Evolutionary conservation across 2,888 invertebrate genomes (phyloP).

Genomic region (Zygogramma bicolorata): DNA sequence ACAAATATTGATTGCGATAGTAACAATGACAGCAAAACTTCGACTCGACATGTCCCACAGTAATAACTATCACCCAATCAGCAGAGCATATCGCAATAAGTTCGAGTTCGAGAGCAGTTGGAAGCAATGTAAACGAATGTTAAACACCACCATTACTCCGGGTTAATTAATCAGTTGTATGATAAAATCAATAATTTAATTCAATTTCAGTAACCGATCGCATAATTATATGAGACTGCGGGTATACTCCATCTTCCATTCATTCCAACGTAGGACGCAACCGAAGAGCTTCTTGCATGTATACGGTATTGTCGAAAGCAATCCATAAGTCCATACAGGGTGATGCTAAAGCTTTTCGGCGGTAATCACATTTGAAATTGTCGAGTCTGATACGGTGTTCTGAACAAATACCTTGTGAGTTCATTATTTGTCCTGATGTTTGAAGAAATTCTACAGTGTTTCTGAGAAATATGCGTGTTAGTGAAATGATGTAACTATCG

Average conservation of each 20-base stretch:
- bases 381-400: no score
- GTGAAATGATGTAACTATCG: no score
- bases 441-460: no score
- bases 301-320: no score
- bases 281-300: no score
- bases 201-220: slow-evolving; percentile 34
- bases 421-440: no score
- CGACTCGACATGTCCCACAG: background rate
- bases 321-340: no score
- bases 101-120: slow-evolving; percentile 19
- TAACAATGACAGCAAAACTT: background rate
- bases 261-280: background rate
- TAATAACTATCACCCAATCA: background rate
- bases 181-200: slow-evolving; percentile 38
- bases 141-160: slow-evolving; percentile 25
- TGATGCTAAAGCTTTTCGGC: no score
- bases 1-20: no score
- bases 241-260: slow-evolving; percentile 17
- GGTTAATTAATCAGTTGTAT: slow-evolving; percentile 24
- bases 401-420: no score
- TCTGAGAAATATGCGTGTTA: no score
- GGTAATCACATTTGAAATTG: no score
- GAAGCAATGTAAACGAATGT: slow-evolving; percentile 31
- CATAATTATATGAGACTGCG: slow-evolving; percentile 30
- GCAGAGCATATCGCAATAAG: slow-evolving; percentile 5